These are phyloP conservation scores for Salvelinus sp. DNA, from an alignment of 2,113 vertebrate species.

Conservation along the genomic window DNA sequence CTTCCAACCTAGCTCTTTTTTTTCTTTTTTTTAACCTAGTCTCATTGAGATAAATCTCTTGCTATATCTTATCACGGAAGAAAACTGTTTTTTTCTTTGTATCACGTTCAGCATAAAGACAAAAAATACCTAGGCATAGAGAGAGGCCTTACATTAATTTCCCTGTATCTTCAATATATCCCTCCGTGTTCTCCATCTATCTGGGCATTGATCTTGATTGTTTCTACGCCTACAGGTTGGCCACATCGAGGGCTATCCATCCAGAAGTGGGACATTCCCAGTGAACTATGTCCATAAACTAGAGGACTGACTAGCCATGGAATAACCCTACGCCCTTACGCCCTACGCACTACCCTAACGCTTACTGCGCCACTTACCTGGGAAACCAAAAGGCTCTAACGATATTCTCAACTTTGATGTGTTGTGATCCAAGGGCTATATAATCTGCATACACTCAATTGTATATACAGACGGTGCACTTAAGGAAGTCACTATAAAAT, in stretches of 20 bases:
- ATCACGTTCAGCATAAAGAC: no score
- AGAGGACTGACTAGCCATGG: conserved; percentile 70
- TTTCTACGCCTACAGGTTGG: conserved; percentile 69
- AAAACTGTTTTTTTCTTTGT: no score
- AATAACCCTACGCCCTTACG: background rate
- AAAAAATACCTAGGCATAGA: background rate
- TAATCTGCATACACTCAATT: no score
- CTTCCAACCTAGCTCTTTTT: no score
- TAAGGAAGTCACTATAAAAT: no score
- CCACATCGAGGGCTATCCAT: conserved; percentile 80
- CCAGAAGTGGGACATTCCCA: conserved; percentile 77
- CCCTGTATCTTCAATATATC: no score
- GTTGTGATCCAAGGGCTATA: no score
- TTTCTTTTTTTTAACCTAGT: no score
- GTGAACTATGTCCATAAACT: conserved; percentile 85
- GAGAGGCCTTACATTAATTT: background rate
- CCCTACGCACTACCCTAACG: background rate
- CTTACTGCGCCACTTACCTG: conserved; percentile 8
- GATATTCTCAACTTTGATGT: no score
- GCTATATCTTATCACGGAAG: no score
- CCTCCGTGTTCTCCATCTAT: background rate
- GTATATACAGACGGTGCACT: no score
- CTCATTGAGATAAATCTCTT: no score
- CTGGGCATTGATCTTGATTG: background rate
- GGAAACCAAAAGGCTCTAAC: background rate